Percentiles rank a stretch among this genome's conserved stretches.
Evolutionary conservation across 2,888 invertebrate species (phyloP).

Genomic region (Neoitamus cyanurus): DNA sequence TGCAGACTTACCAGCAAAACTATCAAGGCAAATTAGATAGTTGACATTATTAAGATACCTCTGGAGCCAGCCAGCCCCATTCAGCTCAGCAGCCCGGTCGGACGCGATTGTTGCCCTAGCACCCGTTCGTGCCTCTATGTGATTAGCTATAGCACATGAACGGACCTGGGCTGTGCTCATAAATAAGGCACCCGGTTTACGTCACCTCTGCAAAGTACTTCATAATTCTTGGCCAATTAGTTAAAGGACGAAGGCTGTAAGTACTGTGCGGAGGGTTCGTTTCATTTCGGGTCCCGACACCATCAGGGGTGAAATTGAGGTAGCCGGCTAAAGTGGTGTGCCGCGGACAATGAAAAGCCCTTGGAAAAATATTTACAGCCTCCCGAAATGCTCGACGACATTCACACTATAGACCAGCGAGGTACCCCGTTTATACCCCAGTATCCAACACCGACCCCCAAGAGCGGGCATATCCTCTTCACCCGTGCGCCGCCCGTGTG

Average conservation of each 20-base stretch:
- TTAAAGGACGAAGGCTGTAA: conserved; percentile 22
- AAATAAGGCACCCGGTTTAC: conserved; percentile 34
- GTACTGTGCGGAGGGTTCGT: not conserved
- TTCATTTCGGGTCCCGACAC: conserved; percentile 20
- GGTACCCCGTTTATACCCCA: not conserved
- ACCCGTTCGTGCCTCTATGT: not conserved
- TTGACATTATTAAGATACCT: conserved; percentile 7
- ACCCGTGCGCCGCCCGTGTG: not conserved
- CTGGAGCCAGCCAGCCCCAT: not conserved
- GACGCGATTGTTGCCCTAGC: not conserved
- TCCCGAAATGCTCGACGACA: not conserved
- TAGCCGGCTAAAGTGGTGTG: not conserved
- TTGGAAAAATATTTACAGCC: conserved; percentile 31
- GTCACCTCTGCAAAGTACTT: conserved; percentile 40
- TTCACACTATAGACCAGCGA: not conserved
- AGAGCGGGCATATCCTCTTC: not conserved
- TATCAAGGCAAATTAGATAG: conserved; percentile 34
- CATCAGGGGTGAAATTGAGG: not conserved
- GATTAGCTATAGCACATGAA: not conserved
- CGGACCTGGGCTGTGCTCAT: conserved; percentile 10
- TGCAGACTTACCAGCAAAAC: conserved; percentile 19
- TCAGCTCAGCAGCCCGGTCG: not conserved
- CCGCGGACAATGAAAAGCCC: not conserved
- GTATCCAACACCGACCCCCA: not conserved
- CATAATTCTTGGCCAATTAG: conserved; percentile 45